phyloP scores from a whole-genome alignment of 1,140 invertebrate genomes.

The Bradynema listronoti region DNA sequence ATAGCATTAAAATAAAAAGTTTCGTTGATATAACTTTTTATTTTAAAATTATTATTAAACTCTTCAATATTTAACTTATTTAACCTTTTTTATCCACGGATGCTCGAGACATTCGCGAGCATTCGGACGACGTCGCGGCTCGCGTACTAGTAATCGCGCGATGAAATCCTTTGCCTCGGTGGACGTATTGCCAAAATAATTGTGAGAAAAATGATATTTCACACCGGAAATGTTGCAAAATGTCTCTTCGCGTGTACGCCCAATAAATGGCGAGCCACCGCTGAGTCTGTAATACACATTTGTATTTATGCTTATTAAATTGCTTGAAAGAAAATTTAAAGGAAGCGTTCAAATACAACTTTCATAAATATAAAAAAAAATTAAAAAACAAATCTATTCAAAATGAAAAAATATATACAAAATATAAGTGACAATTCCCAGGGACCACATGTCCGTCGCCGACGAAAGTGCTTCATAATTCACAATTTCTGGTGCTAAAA shows the following conservation, averaged over 20 bases:
- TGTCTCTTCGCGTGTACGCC: conserved; percentile 63
- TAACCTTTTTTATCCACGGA: conserved; percentile 66
- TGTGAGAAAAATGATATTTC: conserved; percentile 63
- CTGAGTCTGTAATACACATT: conserved; percentile 59
- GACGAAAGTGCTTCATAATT: conserved; percentile 60
- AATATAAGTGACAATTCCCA: conserved; percentile 62
- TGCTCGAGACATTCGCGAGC: conserved; percentile 66
- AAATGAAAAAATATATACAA: too few species aligned
- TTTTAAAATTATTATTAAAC: conserved; percentile 34
- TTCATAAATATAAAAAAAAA: conserved; percentile 2
- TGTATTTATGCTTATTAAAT: background rate
- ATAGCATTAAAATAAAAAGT: too few species aligned
- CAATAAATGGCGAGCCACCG: conserved; percentile 64
- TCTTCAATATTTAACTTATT: too few species aligned
- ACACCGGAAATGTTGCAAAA: conserved; percentile 63
- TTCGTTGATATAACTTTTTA: too few species aligned
- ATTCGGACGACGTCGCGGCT: conserved; percentile 64
- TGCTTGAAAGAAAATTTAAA: conserved; percentile 4
- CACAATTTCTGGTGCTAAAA: conserved; percentile 62
- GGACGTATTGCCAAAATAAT: conserved; percentile 61
- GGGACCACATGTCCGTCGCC: conserved; percentile 61
- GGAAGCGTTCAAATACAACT: conserved; percentile 13
- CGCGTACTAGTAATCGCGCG: conserved; percentile 60
- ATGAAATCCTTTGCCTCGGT: conserved; percentile 65
- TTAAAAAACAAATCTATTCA: too few species aligned